phyloP scores from a whole-genome alignment of 2,888 invertebrate species.

The Drosophila emarginata region DNA sequence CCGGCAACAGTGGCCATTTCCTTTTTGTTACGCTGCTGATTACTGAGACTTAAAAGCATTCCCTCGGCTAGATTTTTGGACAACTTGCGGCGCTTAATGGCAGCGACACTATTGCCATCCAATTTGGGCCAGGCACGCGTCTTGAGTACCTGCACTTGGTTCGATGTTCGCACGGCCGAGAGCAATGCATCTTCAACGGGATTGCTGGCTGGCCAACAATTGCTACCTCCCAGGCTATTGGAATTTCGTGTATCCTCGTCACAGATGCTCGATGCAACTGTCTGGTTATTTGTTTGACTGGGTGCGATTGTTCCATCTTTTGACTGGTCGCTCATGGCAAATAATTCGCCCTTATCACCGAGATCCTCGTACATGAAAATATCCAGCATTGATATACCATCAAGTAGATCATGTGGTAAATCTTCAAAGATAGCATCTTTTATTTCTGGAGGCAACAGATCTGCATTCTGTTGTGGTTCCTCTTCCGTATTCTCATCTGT shows the following conservation, averaged over 20 bases:
- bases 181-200: constrained; percentile 80
- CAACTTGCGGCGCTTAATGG: constrained; percentile 88
- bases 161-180: constrained; percentile 72
- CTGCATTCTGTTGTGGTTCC: constrained; percentile 90
- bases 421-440: constrained; percentile 94
- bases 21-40: constrained; percentile 68
- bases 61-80: constrained; percentile 82
- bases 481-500: constrained; percentile 84
- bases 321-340: constrained; percentile 82
- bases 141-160: constrained; percentile 61
- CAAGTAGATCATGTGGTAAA: constrained; percentile 90
- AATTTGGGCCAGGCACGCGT: constrained; percentile 67
- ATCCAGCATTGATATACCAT: constrained; percentile 93
- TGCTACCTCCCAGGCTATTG: constrained; percentile 58
- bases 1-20: constrained; percentile 63
- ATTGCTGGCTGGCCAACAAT: constrained; percentile 73
- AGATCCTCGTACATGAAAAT: constrained; percentile 90
- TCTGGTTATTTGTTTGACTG: constrained; percentile 36
- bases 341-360: constrained; percentile 84
- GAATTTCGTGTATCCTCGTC: constrained; percentile 78
- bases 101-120: constrained; percentile 69
- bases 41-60: constrained; percentile 74
- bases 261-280: constrained; percentile 53
- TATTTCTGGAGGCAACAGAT: constrained; percentile 91
- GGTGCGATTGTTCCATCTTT: constrained; percentile 81